These are phyloP conservation scores for Hirudinaria manillensis DNA, from an alignment of 2,888 invertebrate genomes.

Conservation along the genomic window DNA sequence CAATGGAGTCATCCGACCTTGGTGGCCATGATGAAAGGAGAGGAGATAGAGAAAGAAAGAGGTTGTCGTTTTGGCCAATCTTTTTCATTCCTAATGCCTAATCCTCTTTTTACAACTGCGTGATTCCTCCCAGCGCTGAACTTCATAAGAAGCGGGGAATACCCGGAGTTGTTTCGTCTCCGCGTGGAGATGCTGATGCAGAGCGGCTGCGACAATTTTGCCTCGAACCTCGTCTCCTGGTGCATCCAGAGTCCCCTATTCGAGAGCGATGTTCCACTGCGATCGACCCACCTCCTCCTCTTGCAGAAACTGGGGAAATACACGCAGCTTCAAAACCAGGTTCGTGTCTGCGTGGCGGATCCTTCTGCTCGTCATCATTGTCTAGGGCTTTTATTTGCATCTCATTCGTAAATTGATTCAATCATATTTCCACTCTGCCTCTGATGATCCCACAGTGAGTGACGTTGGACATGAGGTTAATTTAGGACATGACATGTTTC, in stretches of 20 bases:
- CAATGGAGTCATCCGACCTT: conserved; percentile 50
- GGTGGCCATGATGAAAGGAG: conserved; percentile 46
- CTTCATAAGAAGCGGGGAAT: conserved; percentile 39
- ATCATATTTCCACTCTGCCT: too few species aligned
- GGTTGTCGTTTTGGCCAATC: conserved; percentile 35
- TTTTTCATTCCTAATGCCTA: not conserved
- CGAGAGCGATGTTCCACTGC: conserved; percentile 44
- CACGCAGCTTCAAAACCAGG: conserved; percentile 47
- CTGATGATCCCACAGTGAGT: too few species aligned
- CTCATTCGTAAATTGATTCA: too few species aligned
- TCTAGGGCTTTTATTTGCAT: too few species aligned
- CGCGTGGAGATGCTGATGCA: conserved; percentile 51
- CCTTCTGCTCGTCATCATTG: too few species aligned
- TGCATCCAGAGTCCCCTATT: conserved; percentile 46
- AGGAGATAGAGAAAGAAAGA: conserved; percentile 42
- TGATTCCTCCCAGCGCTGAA: conserved; percentile 35
- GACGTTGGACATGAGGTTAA: not conserved
- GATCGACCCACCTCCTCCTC: conserved; percentile 46
- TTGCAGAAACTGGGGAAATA: conserved; percentile 45
- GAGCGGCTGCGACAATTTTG: conserved; percentile 51
- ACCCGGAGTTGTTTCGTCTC: conserved; percentile 41
- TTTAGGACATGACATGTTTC: not conserved
- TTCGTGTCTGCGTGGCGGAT: conserved; percentile 3
- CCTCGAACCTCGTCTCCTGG: conserved; percentile 50
- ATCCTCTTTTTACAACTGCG: not conserved